phyloP scores from a whole-genome alignment of 2,888 invertebrate genomes.

The Temnothorax unifasciatus region DNA sequence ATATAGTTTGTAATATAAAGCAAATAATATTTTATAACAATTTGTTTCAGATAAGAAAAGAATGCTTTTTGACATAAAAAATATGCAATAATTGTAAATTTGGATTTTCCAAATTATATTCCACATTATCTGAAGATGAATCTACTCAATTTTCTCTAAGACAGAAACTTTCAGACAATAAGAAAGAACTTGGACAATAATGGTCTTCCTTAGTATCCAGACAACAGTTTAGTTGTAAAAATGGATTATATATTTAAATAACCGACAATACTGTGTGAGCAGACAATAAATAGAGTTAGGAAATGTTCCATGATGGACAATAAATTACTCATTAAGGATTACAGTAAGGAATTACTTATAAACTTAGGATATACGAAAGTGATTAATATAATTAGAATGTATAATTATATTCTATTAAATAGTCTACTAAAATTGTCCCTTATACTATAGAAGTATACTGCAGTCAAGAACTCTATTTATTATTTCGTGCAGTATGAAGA shows the following conservation, averaged over 20 bases:
- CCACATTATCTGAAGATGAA: not conserved
- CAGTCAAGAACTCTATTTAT: conserved; percentile 12
- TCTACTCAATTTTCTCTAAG: not conserved
- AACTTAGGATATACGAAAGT: conserved; percentile 61
- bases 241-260: conserved; percentile 79
- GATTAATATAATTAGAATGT: conserved; percentile 60
- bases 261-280: conserved; percentile 86
- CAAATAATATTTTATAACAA: not conserved
- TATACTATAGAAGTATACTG: conserved; percentile 2
- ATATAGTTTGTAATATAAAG: not conserved
- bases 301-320: conserved; percentile 84
- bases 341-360: conserved; percentile 60
- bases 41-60: not conserved
- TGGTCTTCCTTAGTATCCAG: conserved; percentile 85
- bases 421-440: conserved; percentile 38
- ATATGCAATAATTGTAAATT: not conserved
- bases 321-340: conserved; percentile 78
- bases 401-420: conserved; percentile 31
- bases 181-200: conserved; percentile 63
- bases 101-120: not conserved
- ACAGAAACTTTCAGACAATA: conserved; percentile 61
- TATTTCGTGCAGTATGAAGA: conserved; percentile 24
- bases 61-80: not conserved
- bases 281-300: conserved; percentile 85
- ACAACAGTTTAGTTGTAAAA: conserved; percentile 80